Percentiles rank a stretch among this genome's conserved stretches.
phyloP scores from a whole-genome alignment of 2,888 invertebrate genomes.

The Leptodirus hochenwartii region DNA sequence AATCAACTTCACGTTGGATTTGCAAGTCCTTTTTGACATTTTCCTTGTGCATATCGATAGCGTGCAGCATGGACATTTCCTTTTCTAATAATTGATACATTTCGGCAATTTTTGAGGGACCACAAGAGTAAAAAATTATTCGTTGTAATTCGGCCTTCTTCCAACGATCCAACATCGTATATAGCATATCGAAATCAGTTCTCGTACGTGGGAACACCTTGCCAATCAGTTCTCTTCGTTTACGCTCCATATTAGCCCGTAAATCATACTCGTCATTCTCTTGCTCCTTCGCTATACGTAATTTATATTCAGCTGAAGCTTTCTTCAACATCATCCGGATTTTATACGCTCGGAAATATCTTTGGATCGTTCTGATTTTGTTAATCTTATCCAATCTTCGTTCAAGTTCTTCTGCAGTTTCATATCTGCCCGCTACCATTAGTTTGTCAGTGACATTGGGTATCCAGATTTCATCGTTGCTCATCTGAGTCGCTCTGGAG shows the following conservation, averaged over 20 bases:
- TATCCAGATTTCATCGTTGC: slow-evolving; percentile 34
- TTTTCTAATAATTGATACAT: slow-evolving; percentile 51
- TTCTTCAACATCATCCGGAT: slow-evolving; percentile 31
- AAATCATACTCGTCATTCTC: slow-evolving; percentile 28
- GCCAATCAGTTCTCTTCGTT: slow-evolving; percentile 37
- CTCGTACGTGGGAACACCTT: slow-evolving; percentile 53
- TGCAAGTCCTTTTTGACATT: slow-evolving; percentile 39
- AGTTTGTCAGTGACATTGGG: slow-evolving; percentile 44
- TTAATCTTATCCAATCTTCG: slow-evolving; percentile 35
- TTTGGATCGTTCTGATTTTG: slow-evolving; percentile 40
- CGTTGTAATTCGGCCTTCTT: slow-evolving; percentile 41
- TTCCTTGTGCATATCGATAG: slow-evolving; percentile 48
- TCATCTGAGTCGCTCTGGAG: slow-evolving; percentile 43
- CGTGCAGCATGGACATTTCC: slow-evolving; percentile 48
- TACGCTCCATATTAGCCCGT: slow-evolving; percentile 33
- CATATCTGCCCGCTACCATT: slow-evolving; percentile 40
- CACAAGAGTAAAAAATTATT: slow-evolving; percentile 42
- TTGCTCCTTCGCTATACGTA: slow-evolving; percentile 32
- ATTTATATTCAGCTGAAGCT: slow-evolving; percentile 31
- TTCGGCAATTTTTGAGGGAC: slow-evolving; percentile 51
- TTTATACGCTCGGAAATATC: slow-evolving; percentile 40
- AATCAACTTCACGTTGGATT: slow-evolving; percentile 38
- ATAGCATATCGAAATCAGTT: slow-evolving; percentile 57
- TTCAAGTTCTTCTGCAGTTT: slow-evolving; percentile 43
- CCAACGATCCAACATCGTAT: slow-evolving; percentile 49